Base-by-base conservation (phyloP, 92 coral and sea anemone genomes). In the Pocillopora grandis region DNA sequence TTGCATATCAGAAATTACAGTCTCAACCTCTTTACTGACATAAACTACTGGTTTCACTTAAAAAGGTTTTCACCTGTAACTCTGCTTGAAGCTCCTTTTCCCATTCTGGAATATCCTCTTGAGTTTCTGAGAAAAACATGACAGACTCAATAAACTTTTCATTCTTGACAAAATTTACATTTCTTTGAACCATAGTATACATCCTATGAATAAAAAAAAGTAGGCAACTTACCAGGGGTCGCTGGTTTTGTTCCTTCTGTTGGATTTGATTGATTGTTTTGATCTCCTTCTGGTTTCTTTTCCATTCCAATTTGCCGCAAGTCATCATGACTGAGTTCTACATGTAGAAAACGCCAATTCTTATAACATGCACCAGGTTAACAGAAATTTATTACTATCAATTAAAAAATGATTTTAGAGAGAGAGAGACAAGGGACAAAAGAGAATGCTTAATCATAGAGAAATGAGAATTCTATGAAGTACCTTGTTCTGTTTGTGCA, bases 91-190 rank as follows among this genome's bases (percentile, higher is more conserved):
- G 77, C 71, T 95, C 98, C 52, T 90, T 92, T 79, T 95, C 98
- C 98, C 98, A 95, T 72, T 95, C 98, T 19, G 98, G 98, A 27
- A 95, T 83, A 61, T 94, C 94, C n/a, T 91, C 93, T 78, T 90
- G 90, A 13, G 88, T 76, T 16, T 81, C 88, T 52, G 65, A 21
- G 18, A 75, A 57, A 63, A 55, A 36, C 4, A 78, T 7, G 23
- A 61, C 60, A 61, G 12, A 16, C 31, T 27, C 31, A n/a, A 72
- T 10, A 12, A 17, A 68, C 37, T 12, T 5, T 13, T 15, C 19
- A 12, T 10, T 9, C 18, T 8, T 0, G 10, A 36, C 23, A 15
- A 68, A 12, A 31, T 68, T 33, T n/a, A 12, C 52, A 35, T 4
- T 42, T 0, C 52, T 42, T 42, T 42, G 52, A 3, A 42, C 52